phyloP scores from a whole-genome alignment of 2,888 invertebrate species.

The Merodon equestris region DNA sequence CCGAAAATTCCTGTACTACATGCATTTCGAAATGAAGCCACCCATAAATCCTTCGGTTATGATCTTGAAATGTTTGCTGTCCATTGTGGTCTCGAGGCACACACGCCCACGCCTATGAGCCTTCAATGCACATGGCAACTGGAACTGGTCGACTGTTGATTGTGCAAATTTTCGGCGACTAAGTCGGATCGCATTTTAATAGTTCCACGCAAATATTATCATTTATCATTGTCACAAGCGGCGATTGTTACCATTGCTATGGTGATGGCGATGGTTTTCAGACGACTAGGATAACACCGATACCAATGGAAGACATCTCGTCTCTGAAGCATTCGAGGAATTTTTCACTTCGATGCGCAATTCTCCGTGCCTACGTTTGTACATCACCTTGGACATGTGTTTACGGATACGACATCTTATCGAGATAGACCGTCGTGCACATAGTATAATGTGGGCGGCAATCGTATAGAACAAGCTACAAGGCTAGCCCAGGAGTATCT shows the following conservation, averaged over 20 bases:
- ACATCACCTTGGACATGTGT: background rate
- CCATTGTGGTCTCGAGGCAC: slow-evolving; percentile 19
- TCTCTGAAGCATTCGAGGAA: slow-evolving; percentile 23
- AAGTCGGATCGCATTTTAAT: slow-evolving; percentile 65
- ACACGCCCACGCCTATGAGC: background rate
- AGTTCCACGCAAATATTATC: slow-evolving; percentile 64
- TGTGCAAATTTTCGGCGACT: slow-evolving; percentile 55
- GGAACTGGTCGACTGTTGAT: slow-evolving; percentile 31
- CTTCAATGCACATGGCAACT: background rate
- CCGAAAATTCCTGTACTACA: slow-evolving; percentile 19
- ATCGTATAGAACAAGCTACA: too few species aligned
- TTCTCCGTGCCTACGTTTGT: background rate
- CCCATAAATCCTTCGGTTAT: slow-evolving; percentile 63
- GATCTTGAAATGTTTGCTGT: slow-evolving; percentile 67
- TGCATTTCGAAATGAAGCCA: slow-evolving; percentile 22
- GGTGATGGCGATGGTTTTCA: too few species aligned
- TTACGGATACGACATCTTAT: slow-evolving; percentile 5
- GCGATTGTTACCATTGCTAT: too few species aligned
- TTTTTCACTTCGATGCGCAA: slow-evolving; percentile 36
- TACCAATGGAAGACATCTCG: slow-evolving; percentile 35
- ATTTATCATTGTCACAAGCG: slow-evolving; percentile 51
- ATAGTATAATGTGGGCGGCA: background rate
- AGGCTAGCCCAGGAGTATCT: too few species aligned
- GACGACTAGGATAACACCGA: slow-evolving; percentile 18
- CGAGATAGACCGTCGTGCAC: background rate